phyloP scores from a whole-genome alignment of 2,797 vertebrate species.

The Enteromius afrohamiltoni region DNA sequence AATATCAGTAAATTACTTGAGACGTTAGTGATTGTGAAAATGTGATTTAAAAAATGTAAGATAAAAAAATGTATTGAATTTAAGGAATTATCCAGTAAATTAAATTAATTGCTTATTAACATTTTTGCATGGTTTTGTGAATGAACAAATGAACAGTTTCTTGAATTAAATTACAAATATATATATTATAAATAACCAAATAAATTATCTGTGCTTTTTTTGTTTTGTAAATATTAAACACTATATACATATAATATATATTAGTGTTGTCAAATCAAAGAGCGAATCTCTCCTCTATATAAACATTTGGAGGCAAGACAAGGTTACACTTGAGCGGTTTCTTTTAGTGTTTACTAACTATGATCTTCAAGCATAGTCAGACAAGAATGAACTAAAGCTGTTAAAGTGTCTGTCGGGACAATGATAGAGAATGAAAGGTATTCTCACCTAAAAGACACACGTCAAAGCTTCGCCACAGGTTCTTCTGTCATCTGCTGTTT shows the following conservation, averaged over 20 bases:
- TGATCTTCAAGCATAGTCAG: background rate
- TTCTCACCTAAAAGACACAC: constrained; percentile 2
- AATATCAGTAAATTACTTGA: background rate
- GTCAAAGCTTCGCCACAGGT: background rate
- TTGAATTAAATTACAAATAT: too few species aligned
- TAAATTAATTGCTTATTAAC: too few species aligned
- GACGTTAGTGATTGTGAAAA: too few species aligned
- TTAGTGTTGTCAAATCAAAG: too few species aligned
- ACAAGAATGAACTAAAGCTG: background rate
- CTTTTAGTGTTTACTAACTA: background rate
- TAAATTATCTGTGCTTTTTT: too few species aligned
- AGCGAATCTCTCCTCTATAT: background rate
- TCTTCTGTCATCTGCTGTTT: background rate
- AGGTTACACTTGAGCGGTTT: background rate
- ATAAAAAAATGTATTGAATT: too few species aligned
- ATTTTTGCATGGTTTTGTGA: too few species aligned
- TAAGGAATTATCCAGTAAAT: background rate
- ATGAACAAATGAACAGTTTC: too few species aligned
- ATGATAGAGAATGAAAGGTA: background rate
- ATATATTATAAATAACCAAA: too few species aligned
- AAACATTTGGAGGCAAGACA: background rate
- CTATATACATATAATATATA: too few species aligned
- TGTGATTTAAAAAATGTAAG: too few species aligned
- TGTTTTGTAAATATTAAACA: too few species aligned
- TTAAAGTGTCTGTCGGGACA: background rate